phyloP scores from a whole-genome alignment of 2,113 vertebrate genomes.

The Machaerirhynchus nigripectus region DNA sequence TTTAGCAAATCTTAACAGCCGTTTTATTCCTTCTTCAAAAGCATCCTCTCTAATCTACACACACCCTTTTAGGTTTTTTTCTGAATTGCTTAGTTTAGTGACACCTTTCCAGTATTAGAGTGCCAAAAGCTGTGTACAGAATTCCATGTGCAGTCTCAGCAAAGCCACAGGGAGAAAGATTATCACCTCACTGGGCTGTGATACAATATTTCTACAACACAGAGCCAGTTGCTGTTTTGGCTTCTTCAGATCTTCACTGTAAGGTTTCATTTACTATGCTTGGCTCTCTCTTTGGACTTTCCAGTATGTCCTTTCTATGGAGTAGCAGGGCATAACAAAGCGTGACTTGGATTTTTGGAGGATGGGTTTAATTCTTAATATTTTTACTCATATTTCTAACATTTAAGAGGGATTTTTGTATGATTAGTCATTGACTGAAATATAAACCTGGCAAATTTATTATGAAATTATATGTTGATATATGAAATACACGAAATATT shows the following conservation, averaged over 20 bases:
- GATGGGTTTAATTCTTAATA: not conserved
- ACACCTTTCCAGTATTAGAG: not conserved
- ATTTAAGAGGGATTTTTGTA: not conserved
- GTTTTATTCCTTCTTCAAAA: not conserved
- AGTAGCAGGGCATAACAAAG: not conserved
- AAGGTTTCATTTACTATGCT: not conserved
- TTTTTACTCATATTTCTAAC: not conserved
- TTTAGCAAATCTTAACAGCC: not conserved
- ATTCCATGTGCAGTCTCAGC: not conserved
- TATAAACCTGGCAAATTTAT: not conserved
- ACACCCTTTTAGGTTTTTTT: not conserved
- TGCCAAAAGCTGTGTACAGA: not conserved
- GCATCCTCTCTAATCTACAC: not conserved
- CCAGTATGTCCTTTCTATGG: not conserved
- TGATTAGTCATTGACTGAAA: not conserved
- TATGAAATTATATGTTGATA: not conserved
- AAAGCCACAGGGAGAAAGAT: not conserved
- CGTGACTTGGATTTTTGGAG: not conserved
- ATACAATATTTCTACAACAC: not conserved
- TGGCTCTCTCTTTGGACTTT: not conserved
- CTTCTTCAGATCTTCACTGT: not conserved
- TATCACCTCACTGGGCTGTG: not conserved
- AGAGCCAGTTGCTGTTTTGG: not conserved
- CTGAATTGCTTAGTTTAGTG: not conserved
- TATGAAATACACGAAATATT: not conserved